Base-by-base conservation (phyloP, 2,888 invertebrate species). In the Cyclophora albipunctata region DNA sequence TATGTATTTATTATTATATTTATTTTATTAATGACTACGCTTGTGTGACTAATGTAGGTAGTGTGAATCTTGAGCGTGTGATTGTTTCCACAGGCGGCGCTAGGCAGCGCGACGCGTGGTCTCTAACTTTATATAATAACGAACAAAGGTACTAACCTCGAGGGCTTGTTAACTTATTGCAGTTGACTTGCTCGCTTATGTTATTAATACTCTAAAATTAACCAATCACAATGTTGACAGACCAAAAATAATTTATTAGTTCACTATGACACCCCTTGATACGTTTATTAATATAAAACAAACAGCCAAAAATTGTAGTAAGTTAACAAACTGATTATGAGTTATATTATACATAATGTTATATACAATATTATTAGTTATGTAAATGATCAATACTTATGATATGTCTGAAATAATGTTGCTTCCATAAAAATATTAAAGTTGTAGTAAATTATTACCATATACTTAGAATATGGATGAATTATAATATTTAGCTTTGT, bases 1-100 rank as follows among this genome's bases (percentile, higher is more conserved):
- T 49, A 42, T n/a, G 20, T 47, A 45, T 53, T 34, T 42, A 45
- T 50, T 50, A 49, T 59, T 57, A 52, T 55, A 45, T 58, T 47
- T 53, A 49, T 49, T 45, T 64, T 51, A 51, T 49, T 50, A 50
- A 50, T 34, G 42, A 43, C 45, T 34, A 50, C 49, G 35, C 52
- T 46, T 57, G 48, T 58, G 52, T 58, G 57, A 53, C 57, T 58
- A 62, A 59, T 55, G 50, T 52, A 54, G 57, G 59, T 53, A 62
- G 63, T 59, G 62, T 58, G 59, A 60, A 68, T 71, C 67, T 58
- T 73, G 72, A 20, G 20, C 77, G 69, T 81, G 71, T 85, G 83
- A 75, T 82, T 87, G 76, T 84, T 77, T 86, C 81, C 83, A 74
- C 87, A 88, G 87, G 78, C 87, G 87, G 87, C 87, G 87, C 75